These are phyloP conservation scores for Glaucomys volans DNA, from an alignment of 2,113 vertebrate species.

Conservation along the genomic window DNA sequence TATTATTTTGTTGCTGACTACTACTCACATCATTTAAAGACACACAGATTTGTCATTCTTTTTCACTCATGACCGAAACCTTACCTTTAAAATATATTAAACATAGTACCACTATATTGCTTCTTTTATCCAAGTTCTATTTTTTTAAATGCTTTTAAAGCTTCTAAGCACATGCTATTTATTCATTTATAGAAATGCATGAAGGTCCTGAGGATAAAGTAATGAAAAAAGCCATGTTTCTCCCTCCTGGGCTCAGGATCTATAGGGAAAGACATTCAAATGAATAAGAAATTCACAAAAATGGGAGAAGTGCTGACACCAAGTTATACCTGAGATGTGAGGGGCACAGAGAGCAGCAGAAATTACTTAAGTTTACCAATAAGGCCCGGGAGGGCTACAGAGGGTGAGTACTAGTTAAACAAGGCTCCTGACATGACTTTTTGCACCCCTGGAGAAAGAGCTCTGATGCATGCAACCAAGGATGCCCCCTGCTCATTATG, in stretches of 20 bases:
- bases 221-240: not conserved
- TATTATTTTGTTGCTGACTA: not conserved
- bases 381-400: not conserved
- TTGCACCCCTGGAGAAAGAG: not conserved
- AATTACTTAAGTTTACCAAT: not conserved
- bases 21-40: not conserved
- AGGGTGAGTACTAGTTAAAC: accelerated
- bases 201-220: not conserved
- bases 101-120: not conserved
- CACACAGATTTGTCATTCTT: conserved; percentile 5
- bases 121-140: not conserved
- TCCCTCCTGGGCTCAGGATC: not conserved
- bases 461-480: too few species aligned
- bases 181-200: not conserved
- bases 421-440: not conserved
- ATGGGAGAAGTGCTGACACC: not conserved
- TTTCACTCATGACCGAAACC: not conserved
- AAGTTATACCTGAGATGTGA: not conserved
- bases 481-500: not conserved
- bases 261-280: not conserved
- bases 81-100: conserved; percentile 35
- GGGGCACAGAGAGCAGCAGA: not conserved
- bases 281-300: not conserved
- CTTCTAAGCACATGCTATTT: not conserved
- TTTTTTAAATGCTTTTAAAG: not conserved